Evolutionary conservation across 1,140 invertebrate genomes (phyloP).

Genomic region (Ruditapes philippinarum): DNA sequence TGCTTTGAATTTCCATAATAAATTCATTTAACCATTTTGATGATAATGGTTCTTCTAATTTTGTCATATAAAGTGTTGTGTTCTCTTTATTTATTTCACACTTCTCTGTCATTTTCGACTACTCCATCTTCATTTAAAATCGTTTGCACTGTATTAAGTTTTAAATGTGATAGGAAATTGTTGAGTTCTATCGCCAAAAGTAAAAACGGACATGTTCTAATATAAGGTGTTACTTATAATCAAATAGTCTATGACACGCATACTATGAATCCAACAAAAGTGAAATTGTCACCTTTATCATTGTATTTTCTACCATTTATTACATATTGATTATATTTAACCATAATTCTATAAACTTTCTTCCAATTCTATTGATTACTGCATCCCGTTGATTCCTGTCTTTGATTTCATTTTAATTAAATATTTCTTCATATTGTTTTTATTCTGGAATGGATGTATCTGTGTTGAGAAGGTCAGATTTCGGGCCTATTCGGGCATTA

Average conservation of each 20-base stretch:
- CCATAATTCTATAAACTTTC: not conserved
- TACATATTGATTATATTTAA: not conserved
- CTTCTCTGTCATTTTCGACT: too few relatives aligned
- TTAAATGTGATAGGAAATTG: not conserved
- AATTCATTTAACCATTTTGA: too few relatives aligned
- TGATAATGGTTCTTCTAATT: too few relatives aligned
- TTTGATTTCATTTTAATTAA: not conserved
- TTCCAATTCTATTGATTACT: not conserved
- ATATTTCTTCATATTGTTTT: not conserved
- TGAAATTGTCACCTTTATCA: too few relatives aligned
- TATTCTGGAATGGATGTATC: not conserved
- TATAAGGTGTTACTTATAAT: too few relatives aligned
- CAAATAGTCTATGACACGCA: too few relatives aligned
- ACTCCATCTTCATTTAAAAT: not conserved
- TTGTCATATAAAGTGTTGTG: too few relatives aligned
- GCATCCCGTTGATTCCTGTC: not conserved
- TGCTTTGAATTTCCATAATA: too few relatives aligned
- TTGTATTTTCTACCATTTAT: too few relatives aligned
- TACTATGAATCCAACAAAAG: too few relatives aligned
- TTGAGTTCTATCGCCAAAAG: not conserved
- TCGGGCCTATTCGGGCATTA: not conserved
- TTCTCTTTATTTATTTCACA: too few relatives aligned
- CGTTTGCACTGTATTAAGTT: not conserved
- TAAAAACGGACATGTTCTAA: not conserved
- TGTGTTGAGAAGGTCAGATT: not conserved